Evolutionary conservation across 2,797 vertebrate species (phyloP).

Genomic region (Emydoidea blandingii): DNA sequence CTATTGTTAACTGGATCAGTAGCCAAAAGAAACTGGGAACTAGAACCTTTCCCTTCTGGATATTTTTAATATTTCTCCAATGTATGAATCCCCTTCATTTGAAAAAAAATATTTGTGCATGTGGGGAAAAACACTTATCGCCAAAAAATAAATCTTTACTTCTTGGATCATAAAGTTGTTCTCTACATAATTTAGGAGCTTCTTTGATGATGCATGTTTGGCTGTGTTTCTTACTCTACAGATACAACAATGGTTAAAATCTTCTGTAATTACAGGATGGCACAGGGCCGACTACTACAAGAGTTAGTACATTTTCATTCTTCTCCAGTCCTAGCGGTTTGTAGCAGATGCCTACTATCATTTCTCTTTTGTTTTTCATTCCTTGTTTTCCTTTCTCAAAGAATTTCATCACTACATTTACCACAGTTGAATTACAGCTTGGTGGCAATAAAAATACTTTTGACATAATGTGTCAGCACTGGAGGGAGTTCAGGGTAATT

Average conservation of each 20-base stretch:
- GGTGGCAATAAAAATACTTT: slow-evolving; percentile 47
- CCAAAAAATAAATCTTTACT: slow-evolving; percentile 65
- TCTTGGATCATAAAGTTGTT: slow-evolving; percentile 36
- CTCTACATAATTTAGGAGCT: not conserved
- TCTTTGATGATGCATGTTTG: not conserved
- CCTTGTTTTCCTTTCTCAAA: slow-evolving; percentile 40
- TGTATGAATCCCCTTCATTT: not conserved
- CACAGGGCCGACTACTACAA: not conserved
- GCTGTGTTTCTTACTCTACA: not conserved
- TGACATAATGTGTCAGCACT: slow-evolving; percentile 64
- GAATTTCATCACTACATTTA: slow-evolving; percentile 54
- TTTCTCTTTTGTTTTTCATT: slow-evolving; percentile 35
- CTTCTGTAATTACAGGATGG: not conserved
- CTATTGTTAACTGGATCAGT: slow-evolving; percentile 70
- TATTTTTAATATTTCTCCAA: slow-evolving; percentile 60
- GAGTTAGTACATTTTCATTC: not conserved
- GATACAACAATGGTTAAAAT: not conserved
- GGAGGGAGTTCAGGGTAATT: slow-evolving; percentile 68
- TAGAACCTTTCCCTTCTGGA: slow-evolving; percentile 54
- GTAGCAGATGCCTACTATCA: slow-evolving; percentile 26
- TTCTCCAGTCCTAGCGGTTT: slow-evolving; percentile 7
- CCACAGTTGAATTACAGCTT: slow-evolving; percentile 29
- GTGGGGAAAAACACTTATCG: slow-evolving; percentile 51
- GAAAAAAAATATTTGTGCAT: not conserved
- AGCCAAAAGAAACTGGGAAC: slow-evolving; percentile 72